Percentiles rank a stretch among this genome's conserved stretches.
These are phyloP conservation scores for Passerina amoena DNA, from an alignment of 2,113 vertebrate species.

Conservation along the genomic window DNA sequence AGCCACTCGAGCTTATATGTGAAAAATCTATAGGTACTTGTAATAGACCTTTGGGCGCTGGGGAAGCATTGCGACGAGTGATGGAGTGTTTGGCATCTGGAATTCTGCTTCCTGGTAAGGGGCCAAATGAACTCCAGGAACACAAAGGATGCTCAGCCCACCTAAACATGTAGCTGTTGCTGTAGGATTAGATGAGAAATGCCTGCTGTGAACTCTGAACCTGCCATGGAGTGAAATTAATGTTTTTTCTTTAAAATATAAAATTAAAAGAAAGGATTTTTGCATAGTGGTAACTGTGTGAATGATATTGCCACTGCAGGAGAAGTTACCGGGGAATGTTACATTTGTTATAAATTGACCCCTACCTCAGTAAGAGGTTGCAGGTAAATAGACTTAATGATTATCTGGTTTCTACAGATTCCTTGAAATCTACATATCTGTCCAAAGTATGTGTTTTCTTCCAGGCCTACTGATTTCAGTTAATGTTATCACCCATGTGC, in stretches of 20 bases:
- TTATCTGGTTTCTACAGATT: not conserved
- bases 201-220: not conserved
- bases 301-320: not conserved
- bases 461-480: not conserved
- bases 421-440: not conserved
- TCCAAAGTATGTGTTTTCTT: not conserved
- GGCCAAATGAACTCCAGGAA: conserved; percentile 22
- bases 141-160: conserved; percentile 5
- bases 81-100: conserved; percentile 98
- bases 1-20: conserved; percentile 98
- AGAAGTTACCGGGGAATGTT: not conserved
- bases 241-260: not conserved
- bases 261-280: not conserved
- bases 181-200: not conserved
- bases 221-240: not conserved
- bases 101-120: conserved; percentile 94
- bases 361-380: not conserved
- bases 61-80: conserved; percentile 95
- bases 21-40: conserved; percentile 99
- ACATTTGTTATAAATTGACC: not conserved
- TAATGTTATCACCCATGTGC: not conserved
- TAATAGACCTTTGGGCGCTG: conserved; percentile 95
- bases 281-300: not conserved
- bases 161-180: not conserved
- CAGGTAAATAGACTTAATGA: not conserved